A percentile compares a stretch with the other conserved stretches of the same genome.
These are phyloP conservation scores for Acanthis flammea DNA, from an alignment of 2,797 vertebrate genomes.

Conservation along the genomic window DNA sequence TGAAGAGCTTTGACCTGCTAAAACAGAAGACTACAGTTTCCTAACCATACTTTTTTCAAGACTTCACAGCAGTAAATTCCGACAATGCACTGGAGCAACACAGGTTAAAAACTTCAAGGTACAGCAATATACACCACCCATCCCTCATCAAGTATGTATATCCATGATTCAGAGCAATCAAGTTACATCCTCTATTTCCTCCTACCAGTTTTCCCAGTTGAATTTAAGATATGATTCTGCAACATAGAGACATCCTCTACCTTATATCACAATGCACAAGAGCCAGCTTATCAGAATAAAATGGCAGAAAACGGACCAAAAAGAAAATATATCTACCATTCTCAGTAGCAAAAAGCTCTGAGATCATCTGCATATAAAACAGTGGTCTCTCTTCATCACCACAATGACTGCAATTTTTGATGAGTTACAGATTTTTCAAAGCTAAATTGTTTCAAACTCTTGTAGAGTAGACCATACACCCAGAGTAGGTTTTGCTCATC, in stretches of 20 bases:
- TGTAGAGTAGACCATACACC: not conserved
- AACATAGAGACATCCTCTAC: not conserved
- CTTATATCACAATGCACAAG: not conserved
- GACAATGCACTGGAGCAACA: not conserved
- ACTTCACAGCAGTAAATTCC: not conserved
- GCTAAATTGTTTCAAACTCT: not conserved
- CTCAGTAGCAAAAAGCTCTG: not conserved
- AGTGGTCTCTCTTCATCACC: not conserved
- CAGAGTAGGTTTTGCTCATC: not conserved
- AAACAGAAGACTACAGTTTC: not conserved
- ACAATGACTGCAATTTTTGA: not conserved
- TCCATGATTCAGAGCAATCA: not conserved
- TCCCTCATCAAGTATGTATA: accelerated
- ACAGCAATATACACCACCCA: not conserved
- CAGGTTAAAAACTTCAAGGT: not conserved
- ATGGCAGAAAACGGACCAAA: not conserved
- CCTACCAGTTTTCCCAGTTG: not conserved
- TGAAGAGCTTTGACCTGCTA: not conserved
- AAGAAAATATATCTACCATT: not conserved
- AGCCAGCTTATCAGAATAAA: not conserved
- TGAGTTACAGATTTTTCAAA: not conserved
- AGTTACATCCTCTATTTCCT: not conserved
- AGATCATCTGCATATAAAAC: not conserved
- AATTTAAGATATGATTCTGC: not conserved
- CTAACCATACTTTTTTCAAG: not conserved